These are phyloP conservation scores for Neoitamus cyanurus DNA, from an alignment of 2,888 invertebrate species.

Conservation along the genomic window DNA sequence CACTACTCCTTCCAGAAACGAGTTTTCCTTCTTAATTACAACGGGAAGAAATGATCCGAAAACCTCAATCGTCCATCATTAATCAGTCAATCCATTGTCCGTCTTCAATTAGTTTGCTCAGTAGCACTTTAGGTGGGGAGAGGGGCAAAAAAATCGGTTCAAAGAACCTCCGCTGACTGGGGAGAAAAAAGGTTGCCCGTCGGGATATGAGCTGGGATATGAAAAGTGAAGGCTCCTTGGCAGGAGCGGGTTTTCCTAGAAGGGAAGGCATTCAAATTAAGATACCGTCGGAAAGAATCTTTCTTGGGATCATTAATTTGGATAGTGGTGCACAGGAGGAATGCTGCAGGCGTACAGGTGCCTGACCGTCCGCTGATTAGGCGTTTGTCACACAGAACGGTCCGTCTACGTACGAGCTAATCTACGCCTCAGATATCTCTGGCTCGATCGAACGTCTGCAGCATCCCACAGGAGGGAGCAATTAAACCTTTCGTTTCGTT, in stretches of 20 bases:
- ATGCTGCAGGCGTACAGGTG: not conserved
- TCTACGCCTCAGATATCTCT: not conserved
- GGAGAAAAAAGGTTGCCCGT: not conserved
- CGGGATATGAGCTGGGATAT: not conserved
- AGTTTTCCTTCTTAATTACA: slow-evolving; percentile 23
- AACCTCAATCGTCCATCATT: slow-evolving; percentile 18
- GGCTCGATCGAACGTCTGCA: not conserved
- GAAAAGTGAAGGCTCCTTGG: not conserved
- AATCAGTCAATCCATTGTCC: slow-evolving; percentile 36
- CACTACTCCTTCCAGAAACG: not conserved
- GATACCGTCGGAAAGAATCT: not conserved
- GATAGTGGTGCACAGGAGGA: not conserved
- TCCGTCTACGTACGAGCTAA: not conserved
- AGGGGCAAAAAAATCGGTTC: not conserved
- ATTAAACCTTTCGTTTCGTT: slow-evolving; percentile 34
- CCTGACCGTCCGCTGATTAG: not conserved
- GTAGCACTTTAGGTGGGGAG: slow-evolving; percentile 18
- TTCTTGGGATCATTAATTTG: not conserved
- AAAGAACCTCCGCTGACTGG: not conserved
- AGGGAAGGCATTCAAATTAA: slow-evolving; percentile 16
- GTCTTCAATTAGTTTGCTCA: slow-evolving; percentile 22
- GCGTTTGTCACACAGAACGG: not conserved
- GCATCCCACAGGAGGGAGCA: not conserved
- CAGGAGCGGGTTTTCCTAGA: not conserved
- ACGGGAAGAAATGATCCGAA: not conserved